phyloP scores from a whole-genome alignment of 2,113 vertebrate species.

The Engraulis encrasicolus region DNA sequence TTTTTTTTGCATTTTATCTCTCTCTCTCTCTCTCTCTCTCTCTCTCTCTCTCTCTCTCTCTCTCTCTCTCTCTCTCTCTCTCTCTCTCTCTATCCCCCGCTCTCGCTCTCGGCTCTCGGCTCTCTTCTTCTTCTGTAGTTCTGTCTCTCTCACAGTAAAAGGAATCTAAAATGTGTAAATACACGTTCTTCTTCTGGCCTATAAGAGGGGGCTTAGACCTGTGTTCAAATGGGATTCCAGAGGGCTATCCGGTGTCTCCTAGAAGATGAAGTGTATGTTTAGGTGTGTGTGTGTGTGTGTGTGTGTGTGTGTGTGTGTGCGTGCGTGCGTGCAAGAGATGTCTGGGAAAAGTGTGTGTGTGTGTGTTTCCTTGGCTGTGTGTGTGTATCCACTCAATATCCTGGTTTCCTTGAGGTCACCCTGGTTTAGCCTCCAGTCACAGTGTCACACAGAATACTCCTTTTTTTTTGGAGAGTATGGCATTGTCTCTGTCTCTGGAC shows the following conservation, averaged over 20 bases:
- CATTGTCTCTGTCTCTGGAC: background rate
- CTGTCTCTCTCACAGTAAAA: background rate
- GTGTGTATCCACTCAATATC: background rate
- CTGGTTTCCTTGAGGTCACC: background rate
- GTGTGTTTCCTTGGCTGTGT: constrained; percentile 25
- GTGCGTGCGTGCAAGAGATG: constrained; percentile 44
- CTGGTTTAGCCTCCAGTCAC: background rate
- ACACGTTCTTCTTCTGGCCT: background rate
- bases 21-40: background rate
- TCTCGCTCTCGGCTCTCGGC: no score
- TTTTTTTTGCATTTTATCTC: background rate
- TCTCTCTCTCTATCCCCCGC: no score
- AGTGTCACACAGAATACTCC: background rate
- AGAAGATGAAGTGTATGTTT: constrained; percentile 18
- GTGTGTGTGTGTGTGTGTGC: constrained; percentile 43
- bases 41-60: background rate
- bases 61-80: background rate
- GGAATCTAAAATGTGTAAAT: background rate
- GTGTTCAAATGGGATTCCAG: background rate
- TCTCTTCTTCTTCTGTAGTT: background rate
- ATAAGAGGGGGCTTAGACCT: background rate
- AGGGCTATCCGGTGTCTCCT: background rate
- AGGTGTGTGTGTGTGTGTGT: constrained; percentile 36
- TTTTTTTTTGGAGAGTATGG: background rate
- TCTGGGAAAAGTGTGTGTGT: constrained; percentile 37